Percentiles rank a stretch among this genome's conserved stretches.
Conservation (phyloP, 2,888 invertebrate species). For the Euplexia lucipara region DNA sequence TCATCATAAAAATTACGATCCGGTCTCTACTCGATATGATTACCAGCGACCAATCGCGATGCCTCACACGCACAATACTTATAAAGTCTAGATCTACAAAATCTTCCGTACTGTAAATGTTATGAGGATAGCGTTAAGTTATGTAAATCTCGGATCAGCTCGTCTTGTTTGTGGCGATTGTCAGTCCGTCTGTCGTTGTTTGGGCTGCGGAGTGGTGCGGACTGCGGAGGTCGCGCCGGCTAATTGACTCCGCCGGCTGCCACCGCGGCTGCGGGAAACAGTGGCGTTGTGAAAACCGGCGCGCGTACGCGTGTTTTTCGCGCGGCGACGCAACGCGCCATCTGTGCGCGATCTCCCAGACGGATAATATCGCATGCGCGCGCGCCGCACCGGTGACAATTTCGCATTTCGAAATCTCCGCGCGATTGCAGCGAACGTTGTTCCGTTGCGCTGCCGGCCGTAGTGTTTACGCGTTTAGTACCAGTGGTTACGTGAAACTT, state of each 20-base stretch:
- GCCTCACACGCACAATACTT: slow-evolving; percentile 44
- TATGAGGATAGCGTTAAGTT: slow-evolving; percentile 64
- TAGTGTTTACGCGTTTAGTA: slow-evolving; percentile 71
- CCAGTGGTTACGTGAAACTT: slow-evolving; percentile 72
- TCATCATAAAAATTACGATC: slow-evolving; percentile 79
- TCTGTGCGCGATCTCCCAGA: slow-evolving; percentile 69
- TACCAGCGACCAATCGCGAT: slow-evolving; percentile 56
- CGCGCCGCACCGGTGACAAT: slow-evolving; percentile 75
- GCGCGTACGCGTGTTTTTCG: slow-evolving; percentile 84
- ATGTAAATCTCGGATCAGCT: slow-evolving; percentile 73
- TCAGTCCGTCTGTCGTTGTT: slow-evolving; percentile 68
- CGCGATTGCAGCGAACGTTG: slow-evolving; percentile 77
- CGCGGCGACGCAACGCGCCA: slow-evolving; percentile 68
- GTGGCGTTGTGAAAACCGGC: slow-evolving; percentile 84
- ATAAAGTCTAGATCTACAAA: slow-evolving; percentile 42
- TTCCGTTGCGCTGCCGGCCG: slow-evolving; percentile 67
- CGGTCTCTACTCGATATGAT: slow-evolving; percentile 76
- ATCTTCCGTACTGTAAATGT: slow-evolving; percentile 48
- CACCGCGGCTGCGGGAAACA: slow-evolving; percentile 75
- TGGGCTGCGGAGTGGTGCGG: slow-evolving; percentile 72
- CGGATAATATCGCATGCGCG: slow-evolving; percentile 67
- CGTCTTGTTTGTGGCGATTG: slow-evolving; percentile 70
- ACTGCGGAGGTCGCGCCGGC: slow-evolving; percentile 68
- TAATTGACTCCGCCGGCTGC: slow-evolving; percentile 67
- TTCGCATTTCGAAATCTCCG: slow-evolving; percentile 83